Percentiles rank a stretch among this genome's conserved stretches.
phyloP scores from a whole-genome alignment of 2,888 invertebrate genomes.

The Stenchaetothrips biformis region DNA sequence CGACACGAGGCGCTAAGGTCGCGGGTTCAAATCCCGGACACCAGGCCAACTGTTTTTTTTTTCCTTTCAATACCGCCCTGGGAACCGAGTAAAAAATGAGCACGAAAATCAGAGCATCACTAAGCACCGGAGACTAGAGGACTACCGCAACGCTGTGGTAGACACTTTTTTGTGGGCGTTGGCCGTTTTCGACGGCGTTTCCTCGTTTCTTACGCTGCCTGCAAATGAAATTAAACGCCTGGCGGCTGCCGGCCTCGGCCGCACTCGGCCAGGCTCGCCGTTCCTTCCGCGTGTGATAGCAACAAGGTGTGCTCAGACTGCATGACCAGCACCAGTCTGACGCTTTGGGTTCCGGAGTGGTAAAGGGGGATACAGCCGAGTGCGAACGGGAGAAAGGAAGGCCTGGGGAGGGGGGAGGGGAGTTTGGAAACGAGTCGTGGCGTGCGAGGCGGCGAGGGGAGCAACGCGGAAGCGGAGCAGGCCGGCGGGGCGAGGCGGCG shows the following conservation, averaged over 20 bases:
- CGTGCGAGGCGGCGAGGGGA: neutral
- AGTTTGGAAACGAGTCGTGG: neutral
- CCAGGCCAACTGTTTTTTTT: no score
- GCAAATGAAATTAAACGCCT: no score
- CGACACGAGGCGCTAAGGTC: neutral
- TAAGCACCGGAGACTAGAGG: no score
- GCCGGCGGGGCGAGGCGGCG: no score
- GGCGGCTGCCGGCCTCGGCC: no score
- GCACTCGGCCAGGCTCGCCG: neutral
- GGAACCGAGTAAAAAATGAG: no score
- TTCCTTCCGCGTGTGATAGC: constrained; percentile 9
- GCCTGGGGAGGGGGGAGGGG: neutral
- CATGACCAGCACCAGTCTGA: constrained; percentile 33
- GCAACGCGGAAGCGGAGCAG: neutral
- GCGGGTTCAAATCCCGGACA: neutral
- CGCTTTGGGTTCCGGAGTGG: neutral
- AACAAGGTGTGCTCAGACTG: constrained; percentile 30
- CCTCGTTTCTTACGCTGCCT: no score
- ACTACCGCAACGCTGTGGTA: no score
- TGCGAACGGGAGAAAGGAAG: neutral
- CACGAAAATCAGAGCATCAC: no score
- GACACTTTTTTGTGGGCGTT: no score
- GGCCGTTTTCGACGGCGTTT: no score
- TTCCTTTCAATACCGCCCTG: no score
- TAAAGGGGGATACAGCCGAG: neutral